Percentiles rank a stretch among this genome's conserved stretches.
These are phyloP conservation scores for Notolabrus celidotus DNA, from an alignment of 2,797 vertebrate species.

Conservation along the genomic window DNA sequence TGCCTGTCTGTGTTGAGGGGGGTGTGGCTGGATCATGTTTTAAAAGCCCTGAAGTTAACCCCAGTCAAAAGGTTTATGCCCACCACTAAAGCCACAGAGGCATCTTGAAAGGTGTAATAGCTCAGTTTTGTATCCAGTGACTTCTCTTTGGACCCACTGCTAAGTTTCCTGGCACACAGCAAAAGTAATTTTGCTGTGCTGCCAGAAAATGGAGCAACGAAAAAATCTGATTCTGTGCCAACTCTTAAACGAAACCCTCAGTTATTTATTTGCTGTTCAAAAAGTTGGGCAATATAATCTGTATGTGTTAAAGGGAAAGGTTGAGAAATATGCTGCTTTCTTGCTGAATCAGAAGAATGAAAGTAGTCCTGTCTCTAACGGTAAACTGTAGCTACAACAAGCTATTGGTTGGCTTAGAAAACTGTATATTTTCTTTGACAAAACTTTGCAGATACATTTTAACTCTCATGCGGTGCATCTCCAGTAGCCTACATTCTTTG, in stretches of 20 bases:
- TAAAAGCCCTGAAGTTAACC: conserved; percentile 83
- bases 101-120: conserved; percentile 66
- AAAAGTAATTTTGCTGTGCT: conserved; percentile 3
- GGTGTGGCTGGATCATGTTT: conserved; percentile 75
- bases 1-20: conserved; percentile 58
- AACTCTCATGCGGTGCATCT: neutral
- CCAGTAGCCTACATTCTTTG: neutral
- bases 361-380: neutral
- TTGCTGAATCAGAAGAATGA: neutral
- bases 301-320: neutral
- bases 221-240: neutral
- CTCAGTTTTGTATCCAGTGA: conserved; percentile 62
- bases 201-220: neutral
- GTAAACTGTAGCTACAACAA: neutral
- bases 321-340: neutral
- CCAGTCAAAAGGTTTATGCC: conserved; percentile 79
- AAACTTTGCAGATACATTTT: neutral
- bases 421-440: too few species aligned
- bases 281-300: neutral
- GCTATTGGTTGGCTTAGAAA: neutral
- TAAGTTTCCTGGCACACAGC: conserved; percentile 3
- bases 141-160: conserved; percentile 47
- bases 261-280: conserved; percentile 15
- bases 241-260: conserved; percentile 5
- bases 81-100: conserved; percentile 73